Conservation (phyloP, 2,113 vertebrate genomes). For the Hipposideros armiger region DNA sequence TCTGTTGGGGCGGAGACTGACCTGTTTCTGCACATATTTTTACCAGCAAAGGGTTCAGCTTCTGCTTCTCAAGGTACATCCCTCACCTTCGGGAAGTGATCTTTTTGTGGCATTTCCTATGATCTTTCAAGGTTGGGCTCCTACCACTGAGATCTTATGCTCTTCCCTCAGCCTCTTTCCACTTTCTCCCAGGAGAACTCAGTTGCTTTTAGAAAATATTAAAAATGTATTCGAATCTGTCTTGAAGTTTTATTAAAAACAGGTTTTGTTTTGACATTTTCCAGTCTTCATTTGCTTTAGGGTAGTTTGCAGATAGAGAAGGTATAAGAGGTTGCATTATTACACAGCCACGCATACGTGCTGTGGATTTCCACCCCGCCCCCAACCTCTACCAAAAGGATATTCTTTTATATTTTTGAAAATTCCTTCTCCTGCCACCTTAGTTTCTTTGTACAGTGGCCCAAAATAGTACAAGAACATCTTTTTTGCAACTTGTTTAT, state of each 20-base stretch:
- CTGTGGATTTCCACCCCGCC: background rate
- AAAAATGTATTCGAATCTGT: background rate
- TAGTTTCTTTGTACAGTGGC: slow-evolving; percentile 34
- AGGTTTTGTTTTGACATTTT: background rate
- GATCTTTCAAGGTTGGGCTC: background rate
- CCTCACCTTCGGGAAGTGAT: background rate
- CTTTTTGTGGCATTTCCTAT: background rate
- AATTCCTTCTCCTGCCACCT: slow-evolving; percentile 6
- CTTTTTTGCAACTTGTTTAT: background rate
- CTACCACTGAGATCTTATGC: background rate
- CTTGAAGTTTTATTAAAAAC: slow-evolving; percentile 22
- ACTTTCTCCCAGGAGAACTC: background rate
- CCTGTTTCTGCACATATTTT: background rate
- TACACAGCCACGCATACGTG: background rate
- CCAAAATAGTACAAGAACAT: slow-evolving; percentile 38
- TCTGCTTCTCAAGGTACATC: background rate
- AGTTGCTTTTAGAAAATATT: slow-evolving; percentile 34
- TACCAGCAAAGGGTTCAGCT: background rate
- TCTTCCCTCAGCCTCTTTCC: background rate
- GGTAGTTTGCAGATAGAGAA: background rate
- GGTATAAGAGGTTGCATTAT: background rate
- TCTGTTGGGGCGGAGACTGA: background rate
- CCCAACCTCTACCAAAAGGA: background rate
- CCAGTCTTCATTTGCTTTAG: background rate
- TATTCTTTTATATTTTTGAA: background rate